Conservation (phyloP, 2,113 vertebrate genomes). For the Kobus ellipsiprymnus region DNA sequence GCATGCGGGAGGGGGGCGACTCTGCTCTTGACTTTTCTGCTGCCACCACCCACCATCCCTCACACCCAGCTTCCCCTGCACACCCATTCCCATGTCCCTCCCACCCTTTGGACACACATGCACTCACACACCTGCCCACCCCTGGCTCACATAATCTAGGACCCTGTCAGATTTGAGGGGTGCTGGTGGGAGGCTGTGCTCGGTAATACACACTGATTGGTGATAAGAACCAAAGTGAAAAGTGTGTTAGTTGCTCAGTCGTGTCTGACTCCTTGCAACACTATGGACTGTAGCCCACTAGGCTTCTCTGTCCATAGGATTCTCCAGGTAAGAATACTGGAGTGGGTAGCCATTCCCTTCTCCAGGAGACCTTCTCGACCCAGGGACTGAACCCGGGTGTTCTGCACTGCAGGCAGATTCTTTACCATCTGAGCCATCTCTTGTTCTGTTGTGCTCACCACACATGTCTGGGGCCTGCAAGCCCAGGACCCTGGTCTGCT, state of each 20-base stretch:
- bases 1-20: neutral
- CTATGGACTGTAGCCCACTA: neutral
- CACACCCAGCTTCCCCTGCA: neutral
- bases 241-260: neutral
- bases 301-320: neutral
- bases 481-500: neutral
- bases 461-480: neutral
- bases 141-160: neutral
- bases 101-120: no score
- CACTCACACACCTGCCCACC: neutral
- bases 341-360: neutral
- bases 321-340: neutral
- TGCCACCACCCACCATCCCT: neutral
- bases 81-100: neutral
- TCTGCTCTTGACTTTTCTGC: neutral
- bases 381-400: neutral
- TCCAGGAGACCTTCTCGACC: neutral
- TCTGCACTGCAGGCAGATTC: neutral
- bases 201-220: accelerated
- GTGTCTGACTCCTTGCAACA: neutral
- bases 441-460: neutral
- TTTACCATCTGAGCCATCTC: neutral
- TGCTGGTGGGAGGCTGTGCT: neutral
- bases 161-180: neutral
- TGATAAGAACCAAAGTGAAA: neutral